Percentiles rank a stretch among this genome's conserved stretches.
phyloP scores from a whole-genome alignment of 30 jellyfish, hydroid and myxozoan species.

The Aurelia sp. region DNA sequence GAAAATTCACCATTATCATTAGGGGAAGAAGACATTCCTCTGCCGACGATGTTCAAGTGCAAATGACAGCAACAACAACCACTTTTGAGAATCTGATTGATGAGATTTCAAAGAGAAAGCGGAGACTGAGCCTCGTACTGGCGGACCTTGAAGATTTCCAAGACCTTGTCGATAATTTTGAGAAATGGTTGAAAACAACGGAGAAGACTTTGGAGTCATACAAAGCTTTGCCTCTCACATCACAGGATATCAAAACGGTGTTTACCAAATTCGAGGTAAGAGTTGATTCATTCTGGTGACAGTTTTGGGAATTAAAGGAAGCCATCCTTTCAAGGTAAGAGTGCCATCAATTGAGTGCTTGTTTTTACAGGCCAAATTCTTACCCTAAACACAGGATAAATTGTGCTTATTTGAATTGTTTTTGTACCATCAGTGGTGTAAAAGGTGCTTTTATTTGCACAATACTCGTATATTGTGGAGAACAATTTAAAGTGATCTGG shows the following conservation, averaged over 20 bases:
- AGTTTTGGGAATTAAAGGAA: no score
- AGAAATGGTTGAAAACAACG: conserved; percentile 83
- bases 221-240: conserved; percentile 76
- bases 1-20: neutral
- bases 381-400: no score
- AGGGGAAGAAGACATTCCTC: conserved; percentile 75
- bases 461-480: no score
- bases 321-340: no score
- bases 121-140: conserved; percentile 41
- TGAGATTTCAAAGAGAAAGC: conserved; percentile 58
- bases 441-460: no score
- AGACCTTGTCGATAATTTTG: conserved; percentile 76
- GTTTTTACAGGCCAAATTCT: no score
- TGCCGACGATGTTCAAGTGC: conserved; percentile 66
- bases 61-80: conserved; percentile 49
- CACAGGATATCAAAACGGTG: conserved; percentile 51
- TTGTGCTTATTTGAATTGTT: no score
- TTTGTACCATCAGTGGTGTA: no score
- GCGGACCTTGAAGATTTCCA: conserved; percentile 73
- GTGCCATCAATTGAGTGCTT: no score
- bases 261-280: conserved; percentile 37
- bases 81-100: conserved; percentile 66
- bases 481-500: no score
- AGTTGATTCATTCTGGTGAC: no score
- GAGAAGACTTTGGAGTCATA: conserved; percentile 79